Evolutionary conservation across 2,113 vertebrate species (phyloP).

Genomic region (Sebastes fasciatus): DNA sequence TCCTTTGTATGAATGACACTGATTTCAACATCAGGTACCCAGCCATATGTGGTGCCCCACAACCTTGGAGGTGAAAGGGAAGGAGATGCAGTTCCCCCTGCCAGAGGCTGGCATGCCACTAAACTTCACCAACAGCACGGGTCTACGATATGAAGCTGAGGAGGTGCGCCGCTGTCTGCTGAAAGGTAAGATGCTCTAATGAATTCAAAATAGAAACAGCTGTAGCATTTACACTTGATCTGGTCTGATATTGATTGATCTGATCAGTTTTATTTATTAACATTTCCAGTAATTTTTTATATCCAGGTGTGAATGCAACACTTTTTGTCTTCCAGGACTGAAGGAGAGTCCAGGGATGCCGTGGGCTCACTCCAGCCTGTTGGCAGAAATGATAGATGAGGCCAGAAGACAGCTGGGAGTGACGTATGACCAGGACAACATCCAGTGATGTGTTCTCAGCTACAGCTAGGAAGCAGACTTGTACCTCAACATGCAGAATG

Average conservation of each 20-base stretch:
- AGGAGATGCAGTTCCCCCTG: conserved; percentile 61
- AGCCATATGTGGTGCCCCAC: conserved; percentile 70
- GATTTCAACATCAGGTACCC: conserved; percentile 66
- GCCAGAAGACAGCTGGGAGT: conserved; percentile 67
- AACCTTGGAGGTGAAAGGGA: conserved; percentile 60
- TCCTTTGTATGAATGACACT: too few species aligned
- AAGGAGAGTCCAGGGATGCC: conserved; percentile 81
- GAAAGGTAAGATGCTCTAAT: conserved; percentile 65
- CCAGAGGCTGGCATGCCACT: conserved; percentile 54
- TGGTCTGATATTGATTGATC: background rate
- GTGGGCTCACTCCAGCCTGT: conserved; percentile 76
- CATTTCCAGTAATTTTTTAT: background rate
- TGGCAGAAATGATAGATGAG: conserved; percentile 80
- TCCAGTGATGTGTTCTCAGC: background rate
- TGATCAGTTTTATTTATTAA: background rate
- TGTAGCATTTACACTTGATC: background rate
- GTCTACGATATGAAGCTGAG: conserved; percentile 79
- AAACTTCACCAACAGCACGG: conserved; percentile 60
- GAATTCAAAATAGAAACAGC: background rate
- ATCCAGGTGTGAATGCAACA: background rate
- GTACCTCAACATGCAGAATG: background rate
- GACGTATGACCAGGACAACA: conserved; percentile 68
- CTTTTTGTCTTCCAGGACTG: conserved; percentile 66
- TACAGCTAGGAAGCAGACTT: background rate
- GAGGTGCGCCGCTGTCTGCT: conserved; percentile 78